Percentiles rank a stretch among this genome's conserved stretches.
phyloP scores from a whole-genome alignment of 2,113 vertebrate genomes.

The Dunckerocampus dactyliophorus region DNA sequence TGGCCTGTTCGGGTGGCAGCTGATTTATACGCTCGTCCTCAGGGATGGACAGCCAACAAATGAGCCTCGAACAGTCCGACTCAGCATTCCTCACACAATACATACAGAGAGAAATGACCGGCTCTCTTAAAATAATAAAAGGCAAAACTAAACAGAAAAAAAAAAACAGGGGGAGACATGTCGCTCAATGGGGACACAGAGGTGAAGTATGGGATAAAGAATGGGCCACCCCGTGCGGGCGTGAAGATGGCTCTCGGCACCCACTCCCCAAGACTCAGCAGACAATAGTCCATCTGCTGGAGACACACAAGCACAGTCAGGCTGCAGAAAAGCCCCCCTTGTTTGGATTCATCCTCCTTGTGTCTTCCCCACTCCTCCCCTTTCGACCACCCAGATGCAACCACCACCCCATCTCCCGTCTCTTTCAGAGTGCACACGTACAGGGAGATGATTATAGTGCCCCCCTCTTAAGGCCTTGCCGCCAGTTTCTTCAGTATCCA shows the following conservation, averaged over 20 bases:
- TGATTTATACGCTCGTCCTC: constrained; percentile 62
- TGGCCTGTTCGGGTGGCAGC: constrained; percentile 30
- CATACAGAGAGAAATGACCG: constrained; percentile 28
- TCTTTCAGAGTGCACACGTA: constrained; percentile 55
- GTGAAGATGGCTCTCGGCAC: constrained; percentile 38
- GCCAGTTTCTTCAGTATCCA: constrained; percentile 59
- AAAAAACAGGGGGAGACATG: constrained; percentile 51
- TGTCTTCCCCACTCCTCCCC: constrained; percentile 57
- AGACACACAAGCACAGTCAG: constrained; percentile 62
- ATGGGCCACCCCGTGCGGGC: constrained; percentile 42
- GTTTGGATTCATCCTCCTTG: constrained; percentile 64
- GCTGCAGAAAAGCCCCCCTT: constrained; percentile 55
- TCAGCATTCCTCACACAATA: constrained; percentile 48
- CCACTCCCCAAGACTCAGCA: constrained; percentile 62
- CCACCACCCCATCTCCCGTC: constrained; percentile 57
- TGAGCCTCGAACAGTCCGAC: constrained; percentile 38
- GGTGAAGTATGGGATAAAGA: constrained; percentile 60
- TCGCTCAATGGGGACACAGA: constrained; percentile 38
- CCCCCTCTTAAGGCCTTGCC: constrained; percentile 61
- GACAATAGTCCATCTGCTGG: constrained; percentile 77
- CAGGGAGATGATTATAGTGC: constrained; percentile 68
- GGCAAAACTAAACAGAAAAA: constrained; percentile 59
- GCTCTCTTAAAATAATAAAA: constrained; percentile 21
- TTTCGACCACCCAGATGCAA: constrained; percentile 76
- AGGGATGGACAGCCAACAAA: constrained; percentile 33